Conservation (phyloP, 2,797 vertebrate species). For the Discoglossus pictus region DNA sequence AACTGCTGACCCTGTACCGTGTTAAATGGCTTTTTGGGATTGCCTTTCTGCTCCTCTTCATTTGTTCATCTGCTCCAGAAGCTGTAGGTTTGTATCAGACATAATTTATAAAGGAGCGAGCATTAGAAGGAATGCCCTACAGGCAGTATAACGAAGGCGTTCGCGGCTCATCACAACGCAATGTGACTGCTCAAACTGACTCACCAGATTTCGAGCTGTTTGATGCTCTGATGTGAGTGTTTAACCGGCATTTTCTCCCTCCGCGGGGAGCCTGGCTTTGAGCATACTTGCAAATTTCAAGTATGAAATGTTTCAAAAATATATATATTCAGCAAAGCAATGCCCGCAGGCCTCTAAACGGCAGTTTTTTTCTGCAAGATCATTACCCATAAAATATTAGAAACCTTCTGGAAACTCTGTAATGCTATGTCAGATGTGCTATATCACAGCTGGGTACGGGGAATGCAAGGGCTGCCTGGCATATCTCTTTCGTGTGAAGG, state of each 20-base stretch:
- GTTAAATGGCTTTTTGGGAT: constrained; percentile 45
- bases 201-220: constrained; percentile 38
- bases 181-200: constrained; percentile 49
- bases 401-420: constrained; percentile 22
- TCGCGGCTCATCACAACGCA: constrained; percentile 42
- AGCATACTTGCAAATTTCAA: constrained; percentile 52
- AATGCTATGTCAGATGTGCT: constrained; percentile 36
- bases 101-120: constrained; percentile 47
- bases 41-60: constrained; percentile 35
- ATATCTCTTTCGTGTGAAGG: too few relatives aligned
- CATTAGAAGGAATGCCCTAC: constrained; percentile 53
- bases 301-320: constrained; percentile 52
- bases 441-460: constrained; percentile 13
- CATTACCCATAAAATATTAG: constrained; percentile 46
- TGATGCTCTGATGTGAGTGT: constrained; percentile 40
- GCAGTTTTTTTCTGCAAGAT: constrained; percentile 47
- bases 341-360: constrained; percentile 44
- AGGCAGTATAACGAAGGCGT: constrained; percentile 49
- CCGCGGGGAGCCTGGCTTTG: constrained; percentile 47
- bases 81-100: constrained; percentile 50
- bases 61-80: constrained; percentile 42
- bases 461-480: too few relatives aligned
- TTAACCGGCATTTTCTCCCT: constrained; percentile 48
- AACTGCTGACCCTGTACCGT: constrained; percentile 53
- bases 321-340: constrained; percentile 53